phyloP scores from a whole-genome alignment of 2,113 vertebrate species.

The Onychorhynchus coronatus region DNA sequence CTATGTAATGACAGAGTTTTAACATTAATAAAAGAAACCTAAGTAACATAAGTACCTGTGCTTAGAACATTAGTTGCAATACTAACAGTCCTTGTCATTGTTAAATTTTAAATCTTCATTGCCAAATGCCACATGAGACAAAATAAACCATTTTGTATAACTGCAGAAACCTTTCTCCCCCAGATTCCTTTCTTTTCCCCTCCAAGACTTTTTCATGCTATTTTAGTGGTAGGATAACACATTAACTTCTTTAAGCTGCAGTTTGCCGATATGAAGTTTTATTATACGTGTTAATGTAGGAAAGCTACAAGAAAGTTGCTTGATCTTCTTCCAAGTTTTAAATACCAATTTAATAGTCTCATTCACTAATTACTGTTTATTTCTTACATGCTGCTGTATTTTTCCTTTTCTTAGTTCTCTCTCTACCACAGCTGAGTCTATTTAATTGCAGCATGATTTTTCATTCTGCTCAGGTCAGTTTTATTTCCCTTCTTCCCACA shows the following conservation, averaged over 20 bases:
- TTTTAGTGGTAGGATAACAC: constrained; percentile 42
- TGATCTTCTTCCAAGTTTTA: constrained; percentile 55
- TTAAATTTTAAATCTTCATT: constrained; percentile 24
- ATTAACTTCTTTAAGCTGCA: constrained; percentile 38
- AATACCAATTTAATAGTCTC: constrained; percentile 43
- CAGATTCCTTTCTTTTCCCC: constrained; percentile 38
- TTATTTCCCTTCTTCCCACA: constrained; percentile 21
- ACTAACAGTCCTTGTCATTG: background rate
- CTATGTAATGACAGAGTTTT: background rate
- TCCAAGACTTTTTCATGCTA: constrained; percentile 28
- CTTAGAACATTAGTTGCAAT: background rate
- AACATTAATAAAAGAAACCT: background rate
- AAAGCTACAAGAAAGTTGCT: constrained; percentile 38
- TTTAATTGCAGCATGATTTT: constrained; percentile 48
- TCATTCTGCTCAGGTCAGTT: constrained; percentile 38
- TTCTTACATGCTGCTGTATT: constrained; percentile 17
- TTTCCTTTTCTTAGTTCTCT: constrained; percentile 32
- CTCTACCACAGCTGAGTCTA: background rate
- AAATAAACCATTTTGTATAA: background rate
- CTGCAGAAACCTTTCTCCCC: constrained; percentile 3
- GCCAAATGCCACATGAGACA: background rate
- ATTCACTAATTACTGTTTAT: constrained; percentile 56
- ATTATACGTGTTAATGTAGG: constrained; percentile 37
- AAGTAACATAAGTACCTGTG: background rate
- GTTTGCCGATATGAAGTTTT: constrained; percentile 48